Conservation (phyloP, 1,140 invertebrate genomes). For the Atta colombica region DNA sequence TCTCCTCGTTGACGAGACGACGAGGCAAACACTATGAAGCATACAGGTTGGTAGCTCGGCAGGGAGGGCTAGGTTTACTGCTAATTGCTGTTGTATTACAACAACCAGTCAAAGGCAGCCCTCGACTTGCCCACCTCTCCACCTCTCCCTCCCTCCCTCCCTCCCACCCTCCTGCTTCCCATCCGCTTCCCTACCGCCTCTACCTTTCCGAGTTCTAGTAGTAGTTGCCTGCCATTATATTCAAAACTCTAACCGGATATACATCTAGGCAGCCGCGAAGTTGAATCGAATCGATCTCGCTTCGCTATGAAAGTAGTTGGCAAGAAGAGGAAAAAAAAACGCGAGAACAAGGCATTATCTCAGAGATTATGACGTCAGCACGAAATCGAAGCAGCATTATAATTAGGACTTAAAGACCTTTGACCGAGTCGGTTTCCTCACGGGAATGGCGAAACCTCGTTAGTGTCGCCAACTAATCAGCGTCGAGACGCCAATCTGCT, state of each 20-base stretch:
- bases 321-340: slow-evolving; percentile 10
- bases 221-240: slow-evolving; percentile 69
- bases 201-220: slow-evolving; percentile 63
- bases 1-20: slow-evolving; percentile 70
- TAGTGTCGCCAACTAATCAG: slow-evolving; percentile 81
- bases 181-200: slow-evolving; percentile 27
- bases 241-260: slow-evolving; percentile 72
- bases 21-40: slow-evolving; percentile 71
- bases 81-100: slow-evolving; percentile 80
- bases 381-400: slow-evolving; percentile 70
- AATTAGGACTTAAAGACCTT: slow-evolving; percentile 79
- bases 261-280: slow-evolving; percentile 52
- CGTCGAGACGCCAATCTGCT: slow-evolving; percentile 73
- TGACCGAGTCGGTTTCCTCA: slow-evolving; percentile 61
- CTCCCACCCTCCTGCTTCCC: background rate
- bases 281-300: slow-evolving; percentile 52
- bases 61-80: slow-evolving; percentile 76
- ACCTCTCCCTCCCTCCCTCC: background rate
- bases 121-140: slow-evolving; percentile 68
- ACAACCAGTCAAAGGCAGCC: slow-evolving; percentile 77
- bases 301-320: slow-evolving; percentile 24
- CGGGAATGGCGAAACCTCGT: slow-evolving; percentile 77
- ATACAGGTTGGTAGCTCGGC: slow-evolving; percentile 70
- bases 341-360: background rate
- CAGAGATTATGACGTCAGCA: slow-evolving; percentile 77